Evolutionary conservation across 1,140 invertebrate genomes (phyloP).

Genomic region (Babylonia areolata): DNA sequence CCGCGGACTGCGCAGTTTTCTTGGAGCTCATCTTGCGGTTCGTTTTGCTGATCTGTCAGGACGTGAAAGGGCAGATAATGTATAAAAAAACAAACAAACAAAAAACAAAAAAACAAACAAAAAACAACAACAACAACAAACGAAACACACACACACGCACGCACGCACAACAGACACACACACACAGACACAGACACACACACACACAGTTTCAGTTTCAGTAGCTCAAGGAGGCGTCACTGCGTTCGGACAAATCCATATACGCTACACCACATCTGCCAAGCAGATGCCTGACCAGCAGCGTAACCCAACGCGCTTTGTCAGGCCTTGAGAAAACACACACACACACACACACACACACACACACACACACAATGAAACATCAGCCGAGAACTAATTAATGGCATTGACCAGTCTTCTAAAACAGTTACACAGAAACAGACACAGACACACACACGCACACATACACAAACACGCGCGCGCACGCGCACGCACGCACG

Average conservation of each 20-base stretch:
- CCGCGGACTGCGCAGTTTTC: slow-evolving; percentile 50
- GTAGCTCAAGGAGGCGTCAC: no score
- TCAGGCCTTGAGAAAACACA: no score
- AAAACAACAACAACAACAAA: background rate
- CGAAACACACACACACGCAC: background rate
- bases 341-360: background rate
- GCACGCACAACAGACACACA: background rate
- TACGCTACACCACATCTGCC: no score
- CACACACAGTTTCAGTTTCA: no score
- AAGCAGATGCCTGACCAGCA: no score
- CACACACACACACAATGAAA: background rate
- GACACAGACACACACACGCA: slow-evolving; percentile 6
- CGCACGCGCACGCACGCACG: background rate
- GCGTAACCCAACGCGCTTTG: no score
- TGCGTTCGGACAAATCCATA: no score
- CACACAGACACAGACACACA: background rate
- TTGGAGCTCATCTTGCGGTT: slow-evolving; percentile 54
- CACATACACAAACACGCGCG: background rate
- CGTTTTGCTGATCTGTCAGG: slow-evolving; percentile 43
- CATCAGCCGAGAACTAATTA: no score
- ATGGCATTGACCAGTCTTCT: background rate
- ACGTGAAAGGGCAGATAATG: no score
- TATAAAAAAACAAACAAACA: no score
- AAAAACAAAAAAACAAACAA: no score
- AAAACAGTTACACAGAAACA: background rate